These are phyloP conservation scores for Itoplectis maculator DNA, from an alignment of 2,888 invertebrate genomes.

Conservation along the genomic window DNA sequence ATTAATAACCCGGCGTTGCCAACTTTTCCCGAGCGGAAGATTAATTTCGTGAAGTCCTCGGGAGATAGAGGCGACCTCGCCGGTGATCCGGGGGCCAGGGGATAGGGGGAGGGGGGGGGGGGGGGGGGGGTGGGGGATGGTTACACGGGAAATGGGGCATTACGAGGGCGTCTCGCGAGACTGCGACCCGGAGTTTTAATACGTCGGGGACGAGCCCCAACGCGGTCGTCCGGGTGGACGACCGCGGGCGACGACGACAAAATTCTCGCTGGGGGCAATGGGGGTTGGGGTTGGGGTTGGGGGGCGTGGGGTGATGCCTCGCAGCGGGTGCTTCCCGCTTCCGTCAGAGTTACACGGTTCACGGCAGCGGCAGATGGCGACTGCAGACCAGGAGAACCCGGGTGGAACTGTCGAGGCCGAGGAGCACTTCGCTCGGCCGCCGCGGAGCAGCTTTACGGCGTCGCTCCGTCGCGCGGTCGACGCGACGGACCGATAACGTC, in stretches of 20 bases:
- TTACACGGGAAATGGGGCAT: slow-evolving; percentile 31
- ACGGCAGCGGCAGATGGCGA: slow-evolving; percentile 4
- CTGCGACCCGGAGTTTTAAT: slow-evolving; percentile 73
- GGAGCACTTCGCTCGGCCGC: slow-evolving; percentile 43
- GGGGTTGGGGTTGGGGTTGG: too few relatives aligned
- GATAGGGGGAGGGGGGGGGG: too few relatives aligned
- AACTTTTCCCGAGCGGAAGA: slow-evolving; percentile 78
- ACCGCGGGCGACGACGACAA: slow-evolving; percentile 4
- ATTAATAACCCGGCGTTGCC: slow-evolving; percentile 78
- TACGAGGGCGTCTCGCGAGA: slow-evolving; percentile 5
- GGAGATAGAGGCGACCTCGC: slow-evolving; percentile 51
- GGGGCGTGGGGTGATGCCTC: slow-evolving; percentile 32
- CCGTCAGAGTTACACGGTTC: slow-evolving; percentile 7
- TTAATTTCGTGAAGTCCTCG: slow-evolving; percentile 75
- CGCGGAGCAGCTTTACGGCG: slow-evolving; percentile 52
- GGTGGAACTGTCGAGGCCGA: too few relatives aligned
- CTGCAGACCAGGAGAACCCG: slow-evolving; percentile 35
- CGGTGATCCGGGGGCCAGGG: too few relatives aligned
- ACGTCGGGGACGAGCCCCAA: slow-evolving; percentile 68
- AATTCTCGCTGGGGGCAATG: slow-evolving; percentile 29
- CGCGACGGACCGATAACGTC: slow-evolving; percentile 53
- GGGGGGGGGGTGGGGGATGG: slow-evolving; percentile 46
- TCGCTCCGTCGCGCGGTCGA: slow-evolving; percentile 38
- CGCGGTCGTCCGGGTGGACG: background rate
- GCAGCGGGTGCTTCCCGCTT: slow-evolving; percentile 17